Evolutionary conservation across 2,888 invertebrate genomes (phyloP), one percentile per base, ranked within the genome.

Genomic region (Mayetiola destructor): DNA sequence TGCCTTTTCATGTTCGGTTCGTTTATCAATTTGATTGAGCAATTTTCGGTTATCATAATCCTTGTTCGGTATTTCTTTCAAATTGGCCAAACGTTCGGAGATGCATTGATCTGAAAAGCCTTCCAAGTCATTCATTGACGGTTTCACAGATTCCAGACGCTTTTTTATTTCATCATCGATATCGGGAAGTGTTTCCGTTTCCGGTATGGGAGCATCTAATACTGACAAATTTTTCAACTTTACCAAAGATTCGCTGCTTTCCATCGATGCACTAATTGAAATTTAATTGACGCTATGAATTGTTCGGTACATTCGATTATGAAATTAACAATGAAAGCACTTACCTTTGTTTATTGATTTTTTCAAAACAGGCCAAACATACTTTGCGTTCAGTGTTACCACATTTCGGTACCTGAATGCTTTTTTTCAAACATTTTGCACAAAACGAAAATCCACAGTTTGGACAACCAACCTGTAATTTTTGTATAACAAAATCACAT

Each of bases 401-500:
- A 5, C 79, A 75, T 66, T 80, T 80, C 10, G 83, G 77, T 59
- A 88, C 71, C 64, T 79, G 77, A 59, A 79, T 74, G 70, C 84
- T 84, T 64, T 85, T 78, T 62, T 80, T 80, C 54, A 91, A 73
- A 69, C 91, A 92, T 69, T 85, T 88, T 59, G 78, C 79, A 69
- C 91, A 92, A 72, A 82, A 88, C 53, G 88, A 84, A 72, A 84
- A 84, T 30, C 88, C 88, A 73, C 91, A 92, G 65, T 79, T 80
- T 40, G 87, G 83, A 68, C 91, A 92, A 20, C 86, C 89, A 73
- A 80, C 77, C 89, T 90, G 14, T 6, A 54, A 8, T n/a, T 10
- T 10, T 56, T 57, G 32, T 55, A 36, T 55, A 35, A 10, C 60
- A 61, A 56, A 59, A 57, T 29, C 27, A 1, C 6, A 32, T 32